phyloP scores from a whole-genome alignment of 2,113 vertebrate species.

The Ammodytes dubius region DNA sequence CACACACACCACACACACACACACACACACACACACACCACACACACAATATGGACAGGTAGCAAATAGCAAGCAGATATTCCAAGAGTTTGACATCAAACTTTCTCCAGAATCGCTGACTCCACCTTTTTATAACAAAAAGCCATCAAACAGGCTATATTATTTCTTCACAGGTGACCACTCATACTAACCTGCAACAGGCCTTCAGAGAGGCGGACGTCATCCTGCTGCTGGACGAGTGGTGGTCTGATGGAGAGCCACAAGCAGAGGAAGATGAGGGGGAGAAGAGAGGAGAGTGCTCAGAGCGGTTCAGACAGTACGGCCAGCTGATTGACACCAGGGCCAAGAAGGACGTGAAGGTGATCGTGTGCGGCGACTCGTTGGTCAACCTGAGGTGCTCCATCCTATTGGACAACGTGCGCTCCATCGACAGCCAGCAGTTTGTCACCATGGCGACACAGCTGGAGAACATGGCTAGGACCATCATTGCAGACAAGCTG shows the following conservation, averaged over 20 bases:
- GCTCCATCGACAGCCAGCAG: constrained; percentile 79
- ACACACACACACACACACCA: no score
- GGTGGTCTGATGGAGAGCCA: neutral
- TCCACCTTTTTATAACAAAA: neutral
- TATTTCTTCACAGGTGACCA: constrained; percentile 73
- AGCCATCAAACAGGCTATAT: neutral
- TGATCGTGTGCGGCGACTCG: constrained; percentile 88
- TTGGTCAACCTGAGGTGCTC: constrained; percentile 88
- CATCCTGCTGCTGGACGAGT: constrained; percentile 90
- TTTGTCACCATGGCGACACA: constrained; percentile 85
- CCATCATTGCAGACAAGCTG: constrained; percentile 87
- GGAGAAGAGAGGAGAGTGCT: constrained; percentile 42
- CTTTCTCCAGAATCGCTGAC: no score
- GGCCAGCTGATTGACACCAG: constrained; percentile 87
- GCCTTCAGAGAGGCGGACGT: constrained; percentile 88
- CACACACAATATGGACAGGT: no score
- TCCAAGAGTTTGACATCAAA: no score
- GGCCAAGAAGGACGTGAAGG: constrained; percentile 82
- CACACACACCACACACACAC: no score
- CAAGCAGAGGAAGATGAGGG: constrained; percentile 51
- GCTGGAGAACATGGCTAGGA: constrained; percentile 88
- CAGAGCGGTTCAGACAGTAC: constrained; percentile 82
- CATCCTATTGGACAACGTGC: constrained; percentile 81
- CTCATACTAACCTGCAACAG: constrained; percentile 80
- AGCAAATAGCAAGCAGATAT: no score